phyloP scores from a whole-genome alignment of 2,113 vertebrate species.

The Microtus pennsylvanicus region DNA sequence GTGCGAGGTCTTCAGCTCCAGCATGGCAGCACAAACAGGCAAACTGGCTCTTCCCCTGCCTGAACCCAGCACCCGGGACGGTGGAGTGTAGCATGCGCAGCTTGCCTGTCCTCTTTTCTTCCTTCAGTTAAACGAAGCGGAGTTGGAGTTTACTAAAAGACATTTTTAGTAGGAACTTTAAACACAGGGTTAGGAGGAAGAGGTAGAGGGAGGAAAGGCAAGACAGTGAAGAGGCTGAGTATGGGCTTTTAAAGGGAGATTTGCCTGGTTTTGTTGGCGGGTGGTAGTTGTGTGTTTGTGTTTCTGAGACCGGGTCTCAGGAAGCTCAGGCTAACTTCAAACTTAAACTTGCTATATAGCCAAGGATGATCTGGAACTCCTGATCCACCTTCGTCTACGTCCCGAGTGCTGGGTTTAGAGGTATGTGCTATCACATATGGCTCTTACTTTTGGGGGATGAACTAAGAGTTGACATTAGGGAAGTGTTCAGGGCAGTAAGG shows the following conservation, averaged over 20 bases:
- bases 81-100: background rate
- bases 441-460: background rate
- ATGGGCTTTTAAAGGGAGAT: background rate
- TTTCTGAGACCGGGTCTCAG: background rate
- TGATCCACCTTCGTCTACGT: background rate
- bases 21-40: background rate
- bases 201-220: background rate
- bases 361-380: background rate
- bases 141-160: background rate
- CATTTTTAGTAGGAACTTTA: background rate
- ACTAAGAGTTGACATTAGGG: background rate
- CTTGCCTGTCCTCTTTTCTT: background rate
- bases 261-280: background rate
- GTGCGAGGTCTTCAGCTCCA: background rate
- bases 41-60: background rate
- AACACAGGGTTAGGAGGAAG: background rate
- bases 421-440: background rate
- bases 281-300: background rate
- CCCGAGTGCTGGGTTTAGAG: background rate
- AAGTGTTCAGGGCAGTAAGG: background rate
- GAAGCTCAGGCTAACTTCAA: background rate
- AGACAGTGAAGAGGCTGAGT: no score
- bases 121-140: background rate
- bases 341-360: background rate
- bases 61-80: background rate